Conservation (phyloP, 1,140 invertebrate genomes). For the Philaenus spumarius region DNA sequence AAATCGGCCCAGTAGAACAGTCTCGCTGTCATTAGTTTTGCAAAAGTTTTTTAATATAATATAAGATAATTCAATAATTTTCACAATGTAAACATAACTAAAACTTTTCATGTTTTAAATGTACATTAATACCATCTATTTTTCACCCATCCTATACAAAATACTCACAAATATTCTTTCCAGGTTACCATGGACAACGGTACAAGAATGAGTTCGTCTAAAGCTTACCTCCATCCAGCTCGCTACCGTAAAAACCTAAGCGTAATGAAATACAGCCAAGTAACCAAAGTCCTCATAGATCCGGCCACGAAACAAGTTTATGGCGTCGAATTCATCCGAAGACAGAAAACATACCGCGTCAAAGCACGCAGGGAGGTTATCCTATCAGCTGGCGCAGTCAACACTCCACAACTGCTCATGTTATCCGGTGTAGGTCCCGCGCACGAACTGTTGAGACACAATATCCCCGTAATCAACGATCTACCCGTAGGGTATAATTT, state of each 20-base stretch:
- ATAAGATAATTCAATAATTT: no score
- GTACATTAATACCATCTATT: background rate
- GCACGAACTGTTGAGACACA: constrained; percentile 40
- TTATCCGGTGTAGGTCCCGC: constrained; percentile 57
- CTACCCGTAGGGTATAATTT: constrained; percentile 73
- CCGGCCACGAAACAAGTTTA: constrained; percentile 47
- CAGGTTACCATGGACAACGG: constrained; percentile 57
- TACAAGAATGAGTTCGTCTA: constrained; percentile 53
- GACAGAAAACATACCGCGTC: constrained; percentile 35
- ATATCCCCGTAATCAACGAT: constrained; percentile 51
- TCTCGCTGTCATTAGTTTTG: no score
- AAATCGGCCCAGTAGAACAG: no score
- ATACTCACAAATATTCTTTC: no score
- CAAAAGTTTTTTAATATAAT: no score
- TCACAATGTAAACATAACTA: no score
- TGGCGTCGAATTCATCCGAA: constrained; percentile 48
- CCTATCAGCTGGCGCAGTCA: constrained; percentile 52
- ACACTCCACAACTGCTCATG: constrained; percentile 59
- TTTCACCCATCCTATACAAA: no score
- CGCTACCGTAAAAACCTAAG: constrained; percentile 38
- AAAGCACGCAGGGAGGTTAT: constrained; percentile 50
- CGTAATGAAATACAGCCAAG: constrained; percentile 42
- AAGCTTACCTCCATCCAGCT: constrained; percentile 46
- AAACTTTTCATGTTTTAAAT: background rate
- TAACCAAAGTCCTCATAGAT: constrained; percentile 48